Evolutionary conservation across 2,797 vertebrate genomes (phyloP), one percentile per base, ranked within the genome.

Genomic region (Crocidura indochinensis): DNA sequence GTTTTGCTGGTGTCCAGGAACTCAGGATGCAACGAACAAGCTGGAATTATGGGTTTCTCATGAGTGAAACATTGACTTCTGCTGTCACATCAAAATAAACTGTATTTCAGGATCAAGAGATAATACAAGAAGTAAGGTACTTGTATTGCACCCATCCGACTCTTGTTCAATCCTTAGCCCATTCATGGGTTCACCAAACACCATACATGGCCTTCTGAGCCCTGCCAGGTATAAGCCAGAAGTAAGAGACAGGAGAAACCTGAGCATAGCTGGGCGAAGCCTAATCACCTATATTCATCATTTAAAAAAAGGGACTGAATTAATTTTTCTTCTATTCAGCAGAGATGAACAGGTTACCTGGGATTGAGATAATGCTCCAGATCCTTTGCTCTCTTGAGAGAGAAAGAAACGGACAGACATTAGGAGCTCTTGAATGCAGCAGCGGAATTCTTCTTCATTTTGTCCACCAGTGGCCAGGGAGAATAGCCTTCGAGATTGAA

Each of bases 321-420:
- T 1, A 1, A n/a, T 0, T 3, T 90, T 88, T 81, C 84, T 68
- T 84, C n/a, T 29, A 14, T 0, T 79, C 6, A 19, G 82, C 0
- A 0, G 72, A 74, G 31, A 81, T 26, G 24, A 2, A 83, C n/a
- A 19, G 81, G 97, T 94, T 95, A 99, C 99, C 98, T 99, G 99
- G 8, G 99, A 99, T 15, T 99, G 99, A 5, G 98, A 98, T 67
- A 99, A 98, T 0, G 99, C 98, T 90, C 97, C 98, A 20, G 98
- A 96, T 72, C 98, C 98, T 96, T 99, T 99, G 98, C 98, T 99
- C 76, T 99, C 99, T 95, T 99, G 99, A 0, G 99, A 99, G 49
- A 99, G 98, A 97, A 99, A 99, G 98, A 99, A 99, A 75, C 99
- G 99, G 46, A 99, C 98, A 38, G 99, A 99, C 99, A 99, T 99